phyloP scores from a whole-genome alignment of 2,888 invertebrate genomes.

The Perithous albicinctus region DNA sequence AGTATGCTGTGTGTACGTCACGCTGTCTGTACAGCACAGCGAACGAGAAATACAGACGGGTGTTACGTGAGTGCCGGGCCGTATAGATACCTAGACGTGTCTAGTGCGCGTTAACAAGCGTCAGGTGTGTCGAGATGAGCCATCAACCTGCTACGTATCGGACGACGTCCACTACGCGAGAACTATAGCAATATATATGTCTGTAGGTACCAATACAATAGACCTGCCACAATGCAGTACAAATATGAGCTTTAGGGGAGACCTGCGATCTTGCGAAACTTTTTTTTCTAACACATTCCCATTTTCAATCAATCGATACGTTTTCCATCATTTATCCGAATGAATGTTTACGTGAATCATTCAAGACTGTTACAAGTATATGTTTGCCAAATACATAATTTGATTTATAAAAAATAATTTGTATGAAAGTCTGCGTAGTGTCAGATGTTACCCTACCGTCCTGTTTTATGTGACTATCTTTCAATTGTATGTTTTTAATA shows the following conservation, averaged over 20 bases:
- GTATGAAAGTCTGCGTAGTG: no score
- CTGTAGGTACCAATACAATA: not conserved
- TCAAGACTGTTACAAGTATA: no score
- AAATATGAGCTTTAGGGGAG: not conserved
- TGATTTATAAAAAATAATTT: no score
- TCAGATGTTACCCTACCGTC: no score
- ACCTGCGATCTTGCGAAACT: no score
- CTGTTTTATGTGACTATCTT: no score
- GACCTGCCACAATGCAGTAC: not conserved
- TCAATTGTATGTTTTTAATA: no score
- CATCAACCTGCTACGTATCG: constrained; percentile 68
- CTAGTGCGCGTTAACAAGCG: constrained; percentile 77
- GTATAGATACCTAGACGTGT: constrained; percentile 73
- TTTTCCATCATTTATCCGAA: no score
- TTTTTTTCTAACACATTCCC: no score
- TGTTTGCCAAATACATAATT: no score
- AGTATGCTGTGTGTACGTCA: constrained; percentile 35
- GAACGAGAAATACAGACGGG: constrained; percentile 27
- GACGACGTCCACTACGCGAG: constrained; percentile 23
- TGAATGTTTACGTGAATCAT: no score
- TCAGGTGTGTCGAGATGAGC: constrained; percentile 78
- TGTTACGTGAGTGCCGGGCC: constrained; percentile 10
- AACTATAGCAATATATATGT: not conserved
- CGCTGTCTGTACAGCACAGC: constrained; percentile 9
- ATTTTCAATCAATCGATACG: no score